Base-by-base conservation (phyloP, 1,140 invertebrate species). In the Brachionus asplanchnoidis region DNA sequence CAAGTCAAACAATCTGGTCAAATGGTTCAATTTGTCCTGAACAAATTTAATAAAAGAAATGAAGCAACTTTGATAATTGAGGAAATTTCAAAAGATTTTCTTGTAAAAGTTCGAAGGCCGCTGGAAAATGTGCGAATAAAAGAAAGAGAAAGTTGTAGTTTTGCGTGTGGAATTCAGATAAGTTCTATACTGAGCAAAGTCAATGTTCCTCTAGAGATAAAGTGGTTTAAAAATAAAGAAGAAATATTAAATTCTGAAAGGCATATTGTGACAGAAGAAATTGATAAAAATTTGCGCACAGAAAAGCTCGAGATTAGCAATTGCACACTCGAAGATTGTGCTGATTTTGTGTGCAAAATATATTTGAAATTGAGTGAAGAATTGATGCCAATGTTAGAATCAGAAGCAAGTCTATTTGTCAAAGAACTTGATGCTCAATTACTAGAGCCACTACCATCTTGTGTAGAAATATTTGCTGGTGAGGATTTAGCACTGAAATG, bases 201-300 rank as follows among this genome's bases (percentile, higher is more conserved):
- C 6, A 50, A 77, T 50, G 4, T 77, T 9, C n/a, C 42, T 23
- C 12, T 82, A 36, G 12, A 20, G 6, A 28, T 65, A 44, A 68
- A 82, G 36, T 82, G 79, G 79, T 42, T 82, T 1, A 65, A 42
- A 42, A 65, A 82, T 68, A 44, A 82, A 23, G 42, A 65, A 26
- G 53, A 60, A 65, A 12, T 82, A 12, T 0, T 20, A 14, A 65
- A 23, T 11, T 26, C 12, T 32, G 79, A 32, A 42, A 82, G 40
- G 65, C 44, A 42, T 20, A 12, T 1, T 14, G 1, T 44, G 5
- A 5, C 6, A 11, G 79, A 82, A 20, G 12, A 23, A 32, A 28
- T 4, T 2, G 79, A 82, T 6, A 82, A 65, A 65, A 65, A 60
- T 46, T 46, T 68, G 1, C 14, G n/a, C 12, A 82, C 14, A 12